A percentile compares a stretch with the other conserved stretches of the same genome.
Evolutionary conservation across 2,113 vertebrate genomes (phyloP).

Genomic region (Marmota flaviventris): DNA sequence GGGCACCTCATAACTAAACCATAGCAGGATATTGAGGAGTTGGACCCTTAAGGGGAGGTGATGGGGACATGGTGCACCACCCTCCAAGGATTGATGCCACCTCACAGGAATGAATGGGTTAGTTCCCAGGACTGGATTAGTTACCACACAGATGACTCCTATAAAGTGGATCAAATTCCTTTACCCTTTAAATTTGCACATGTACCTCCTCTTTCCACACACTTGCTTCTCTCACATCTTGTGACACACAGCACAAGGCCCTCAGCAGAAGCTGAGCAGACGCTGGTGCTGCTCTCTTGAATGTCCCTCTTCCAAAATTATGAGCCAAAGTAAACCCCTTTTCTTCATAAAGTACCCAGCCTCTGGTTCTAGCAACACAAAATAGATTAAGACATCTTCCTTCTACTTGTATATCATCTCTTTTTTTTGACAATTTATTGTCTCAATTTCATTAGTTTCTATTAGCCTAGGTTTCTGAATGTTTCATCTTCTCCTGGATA

Average conservation of each 20-base stretch:
- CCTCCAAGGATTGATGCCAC: background rate
- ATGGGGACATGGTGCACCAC: background rate
- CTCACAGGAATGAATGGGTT: background rate
- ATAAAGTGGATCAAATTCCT: background rate
- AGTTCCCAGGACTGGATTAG: background rate
- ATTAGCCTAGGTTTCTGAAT: background rate
- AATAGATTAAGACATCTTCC: background rate
- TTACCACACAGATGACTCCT: background rate
- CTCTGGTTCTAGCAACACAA: background rate
- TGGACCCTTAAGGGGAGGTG: background rate
- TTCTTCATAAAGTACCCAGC: background rate
- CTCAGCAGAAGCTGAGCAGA: too few species aligned
- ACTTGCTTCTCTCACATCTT: background rate
- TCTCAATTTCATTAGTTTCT: background rate
- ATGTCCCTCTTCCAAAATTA: background rate
- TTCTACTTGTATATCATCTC: background rate
- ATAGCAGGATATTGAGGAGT: background rate
- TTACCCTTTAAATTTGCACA: background rate
- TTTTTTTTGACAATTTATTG: background rate
- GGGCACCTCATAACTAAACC: too few species aligned
- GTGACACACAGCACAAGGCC: too few species aligned
- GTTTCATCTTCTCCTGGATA: background rate
- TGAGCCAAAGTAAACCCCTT: background rate
- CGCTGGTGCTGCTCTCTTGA: background rate
- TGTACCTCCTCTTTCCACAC: background rate